These are phyloP conservation scores for Netelia fuscicornis DNA, from an alignment of 2,888 invertebrate species.

Conservation along the genomic window DNA sequence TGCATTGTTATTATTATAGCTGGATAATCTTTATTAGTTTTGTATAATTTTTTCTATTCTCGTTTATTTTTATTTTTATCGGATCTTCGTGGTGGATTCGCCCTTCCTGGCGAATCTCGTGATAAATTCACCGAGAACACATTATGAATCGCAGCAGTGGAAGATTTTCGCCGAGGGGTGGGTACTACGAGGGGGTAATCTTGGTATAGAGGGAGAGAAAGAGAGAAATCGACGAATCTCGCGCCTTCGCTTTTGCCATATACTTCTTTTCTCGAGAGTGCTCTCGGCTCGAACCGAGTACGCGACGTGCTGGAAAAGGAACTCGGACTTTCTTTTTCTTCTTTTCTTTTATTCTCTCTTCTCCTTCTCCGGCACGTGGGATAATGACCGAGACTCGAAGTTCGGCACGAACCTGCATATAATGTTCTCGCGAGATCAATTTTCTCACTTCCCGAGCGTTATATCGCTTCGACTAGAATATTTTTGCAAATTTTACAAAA, in stretches of 20 bases:
- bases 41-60: too few species aligned
- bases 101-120: constrained; percentile 10
- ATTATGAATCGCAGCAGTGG: constrained; percentile 57
- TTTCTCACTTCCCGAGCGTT: neutral
- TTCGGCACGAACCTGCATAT: constrained; percentile 63
- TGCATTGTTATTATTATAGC: too few species aligned
- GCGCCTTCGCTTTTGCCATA: constrained; percentile 35
- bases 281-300: neutral
- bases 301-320: constrained; percentile 25
- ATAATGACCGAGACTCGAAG: constrained; percentile 63
- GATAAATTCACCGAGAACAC: constrained; percentile 55
- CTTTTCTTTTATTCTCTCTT: neutral
- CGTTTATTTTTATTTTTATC: too few species aligned
- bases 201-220: constrained; percentile 24
- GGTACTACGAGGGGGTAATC: constrained; percentile 57
- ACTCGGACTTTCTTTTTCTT: constrained; percentile 4
- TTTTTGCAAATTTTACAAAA: constrained; percentile 1
- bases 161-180: constrained; percentile 42
- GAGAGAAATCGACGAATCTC: constrained; percentile 29
- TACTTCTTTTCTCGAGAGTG: constrained; percentile 29
- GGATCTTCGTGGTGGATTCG: neutral
- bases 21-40: too few species aligned
- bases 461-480: neutral
- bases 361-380: constrained; percentile 39
- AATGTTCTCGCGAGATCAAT: constrained; percentile 9